Evolutionary conservation across 1,140 invertebrate genomes (phyloP), one percentile per base, ranked within the genome.

Genomic region (Leptinotarsa defecta): DNA sequence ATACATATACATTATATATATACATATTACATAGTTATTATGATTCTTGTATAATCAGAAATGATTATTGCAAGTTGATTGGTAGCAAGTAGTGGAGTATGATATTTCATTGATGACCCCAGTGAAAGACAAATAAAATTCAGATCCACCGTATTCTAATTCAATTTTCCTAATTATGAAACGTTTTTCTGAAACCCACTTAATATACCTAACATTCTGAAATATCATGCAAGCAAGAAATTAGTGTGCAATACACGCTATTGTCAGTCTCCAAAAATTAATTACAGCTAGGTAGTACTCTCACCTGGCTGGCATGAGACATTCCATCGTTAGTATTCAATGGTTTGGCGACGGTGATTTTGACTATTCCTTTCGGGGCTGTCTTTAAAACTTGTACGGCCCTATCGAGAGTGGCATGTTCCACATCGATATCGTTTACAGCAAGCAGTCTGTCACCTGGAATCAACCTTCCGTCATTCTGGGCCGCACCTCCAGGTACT

Each of bases 321-420:
- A 88, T 83, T 74, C 88, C 90, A 81, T 90, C 89, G 27, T 92
- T 91, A 48, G 94, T 89, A 4, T 94, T 94, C 62, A 96, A 86
- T 3, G 95, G 95, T 84, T 97, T 97, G 27, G 94, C 93, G 22
- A 97, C 94, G 4, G 93, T 93, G 74, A 97, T 94, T 11, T 90
- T 89, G 0, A 96, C 95, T 34, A 88, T 83, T 13, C 95, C 95
- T 85, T 90, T 91, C 6, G 91, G 92, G 13, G 94, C 94, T 43
- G 90, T 89, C 83, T 95, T 93, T 68, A 95, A 87, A 1, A 93
- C 92, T 80, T 92, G 90, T 2, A 96, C 95, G n/a, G 95, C 95
- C 78, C 90, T 87, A 74, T 95, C 94, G 15, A 97, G 87, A 13
- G 90, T 91, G 17, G 92, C 91, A 81, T 94, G 90, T 73, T 94